Percentiles rank a stretch among this genome's conserved stretches.
These are phyloP conservation scores for Myotis myotis DNA, from an alignment of 2,797 vertebrate species.

Conservation along the genomic window DNA sequence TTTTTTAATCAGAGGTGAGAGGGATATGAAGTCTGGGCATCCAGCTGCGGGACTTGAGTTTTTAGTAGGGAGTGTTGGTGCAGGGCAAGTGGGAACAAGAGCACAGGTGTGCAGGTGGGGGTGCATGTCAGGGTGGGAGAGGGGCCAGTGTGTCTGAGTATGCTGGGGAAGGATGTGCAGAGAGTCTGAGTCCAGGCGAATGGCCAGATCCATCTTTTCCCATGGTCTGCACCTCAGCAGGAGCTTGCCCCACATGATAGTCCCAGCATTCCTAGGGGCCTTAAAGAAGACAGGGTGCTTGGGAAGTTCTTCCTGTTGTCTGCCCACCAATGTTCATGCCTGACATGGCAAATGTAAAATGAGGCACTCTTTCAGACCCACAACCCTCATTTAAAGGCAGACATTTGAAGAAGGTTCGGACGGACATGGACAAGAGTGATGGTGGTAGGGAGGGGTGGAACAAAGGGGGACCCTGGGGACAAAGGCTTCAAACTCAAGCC, in stretches of 20 bases:
- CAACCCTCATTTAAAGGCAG: constrained; percentile 51
- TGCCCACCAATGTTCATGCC: background rate
- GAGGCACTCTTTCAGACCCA: background rate
- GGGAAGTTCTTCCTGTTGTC: background rate
- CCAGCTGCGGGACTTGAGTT: background rate
- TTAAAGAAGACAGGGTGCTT: background rate
- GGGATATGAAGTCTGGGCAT: background rate
- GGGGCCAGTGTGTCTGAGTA: background rate
- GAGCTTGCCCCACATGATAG: background rate
- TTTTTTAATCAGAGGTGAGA: background rate
- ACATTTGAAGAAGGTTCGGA: constrained; percentile 46
- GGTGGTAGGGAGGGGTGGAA: background rate
- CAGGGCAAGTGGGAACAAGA: background rate
- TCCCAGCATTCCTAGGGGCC: background rate
- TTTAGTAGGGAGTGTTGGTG: background rate
- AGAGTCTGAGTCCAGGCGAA: background rate
- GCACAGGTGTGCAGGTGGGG: background rate
- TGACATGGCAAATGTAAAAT: background rate
- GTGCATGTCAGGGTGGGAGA: no score
- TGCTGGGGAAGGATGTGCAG: accelerated
- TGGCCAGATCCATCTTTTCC: background rate
- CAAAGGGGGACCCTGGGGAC: constrained; percentile 40
- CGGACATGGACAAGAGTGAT: constrained; percentile 12
- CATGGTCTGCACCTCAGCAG: background rate
- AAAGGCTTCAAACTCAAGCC: constrained; percentile 64